Base-by-base conservation (phyloP, 2,888 invertebrate species). In the Dryobotodes eremita region DNA sequence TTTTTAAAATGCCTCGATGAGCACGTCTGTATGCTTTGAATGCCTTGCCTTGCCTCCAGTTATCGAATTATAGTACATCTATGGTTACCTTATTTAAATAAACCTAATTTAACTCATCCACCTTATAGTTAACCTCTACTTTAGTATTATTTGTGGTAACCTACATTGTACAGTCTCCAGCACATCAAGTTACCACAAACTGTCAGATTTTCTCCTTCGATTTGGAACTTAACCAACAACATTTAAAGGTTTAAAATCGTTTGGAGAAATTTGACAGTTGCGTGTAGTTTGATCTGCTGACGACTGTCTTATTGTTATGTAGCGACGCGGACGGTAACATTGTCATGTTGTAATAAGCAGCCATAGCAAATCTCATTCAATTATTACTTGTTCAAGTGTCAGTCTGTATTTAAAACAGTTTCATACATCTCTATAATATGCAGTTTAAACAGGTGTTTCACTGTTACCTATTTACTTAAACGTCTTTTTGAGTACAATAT, bases 1-100 rank as follows among this genome's bases (percentile, higher is more conserved):
- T n/a, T n/a, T n/a, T n/a, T n/a, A n/a, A n/a, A n/a, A n/a, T n/a
- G n/a, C n/a, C n/a, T n/a, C n/a, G n/a, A n/a, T n/a, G n/a, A n/a
- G n/a, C n/a, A n/a, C n/a, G n/a, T n/a, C n/a, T n/a, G n/a, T n/a
- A n/a, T n/a, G n/a, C n/a, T n/a, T n/a, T n/a, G n/a, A n/a, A n/a
- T n/a, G n/a, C n/a, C n/a, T n/a, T n/a, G n/a, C n/a, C n/a, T n/a
- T n/a, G n/a, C n/a, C n/a, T n/a, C n/a, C n/a, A n/a, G n/a, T 74
- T 80, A 74, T 81, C 72, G 7, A 48, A 68, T 46, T 13, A 48
- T 50, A 23, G 53, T n/a, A 64, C 11, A 64, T 11, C 17, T 48
- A 72, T 26, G 17, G 15, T 15, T 61, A 23, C 13, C 2, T n/a
- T 64, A n/a, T n/a, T 62, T 10, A 42, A 2, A 31, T 6, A 75